Evolutionary conservation across 2,113 vertebrate species (phyloP).

Genomic region (Neopipo cinnamomea): DNA sequence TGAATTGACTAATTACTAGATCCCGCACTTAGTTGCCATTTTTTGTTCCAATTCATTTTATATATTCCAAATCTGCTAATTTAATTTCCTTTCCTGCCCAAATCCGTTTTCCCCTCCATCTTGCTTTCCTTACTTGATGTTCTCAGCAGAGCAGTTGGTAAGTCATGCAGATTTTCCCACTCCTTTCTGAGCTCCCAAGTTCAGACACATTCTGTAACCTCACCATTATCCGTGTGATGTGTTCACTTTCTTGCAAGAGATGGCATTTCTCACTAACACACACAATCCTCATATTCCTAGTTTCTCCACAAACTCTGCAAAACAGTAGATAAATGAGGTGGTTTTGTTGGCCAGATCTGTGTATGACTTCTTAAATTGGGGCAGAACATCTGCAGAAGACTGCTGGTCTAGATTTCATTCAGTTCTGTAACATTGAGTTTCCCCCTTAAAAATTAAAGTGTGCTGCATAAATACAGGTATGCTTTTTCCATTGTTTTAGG

Average conservation of each 20-base stretch:
- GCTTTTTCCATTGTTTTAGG: background rate
- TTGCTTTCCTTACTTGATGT: conserved; percentile 66
- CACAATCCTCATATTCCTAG: background rate
- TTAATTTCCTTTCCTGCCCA: conserved; percentile 64
- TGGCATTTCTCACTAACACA: conserved; percentile 59
- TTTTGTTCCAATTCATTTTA: conserved; percentile 38
- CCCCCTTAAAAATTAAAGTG: background rate
- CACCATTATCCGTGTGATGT: conserved; percentile 1
- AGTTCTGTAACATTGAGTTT: background rate
- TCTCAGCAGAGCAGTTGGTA: conserved; percentile 71
- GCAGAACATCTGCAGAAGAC: background rate
- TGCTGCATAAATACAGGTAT: background rate
- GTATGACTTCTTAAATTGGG: background rate
- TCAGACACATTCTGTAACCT: conserved; percentile 28
- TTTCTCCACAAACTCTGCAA: background rate
- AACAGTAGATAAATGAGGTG: background rate
- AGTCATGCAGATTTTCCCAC: conserved; percentile 47
- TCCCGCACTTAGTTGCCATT: background rate
- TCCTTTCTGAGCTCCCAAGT: conserved; percentile 1
- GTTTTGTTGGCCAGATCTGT: background rate
- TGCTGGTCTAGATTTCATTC: background rate
- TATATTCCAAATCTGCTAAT: conserved; percentile 46
- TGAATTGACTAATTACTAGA: background rate
- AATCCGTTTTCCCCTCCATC: conserved; percentile 50
- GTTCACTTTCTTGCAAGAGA: conserved; percentile 55